Conservation (phyloP, 2,113 vertebrate genomes). For the Rhabdomys dilectus region DNA sequence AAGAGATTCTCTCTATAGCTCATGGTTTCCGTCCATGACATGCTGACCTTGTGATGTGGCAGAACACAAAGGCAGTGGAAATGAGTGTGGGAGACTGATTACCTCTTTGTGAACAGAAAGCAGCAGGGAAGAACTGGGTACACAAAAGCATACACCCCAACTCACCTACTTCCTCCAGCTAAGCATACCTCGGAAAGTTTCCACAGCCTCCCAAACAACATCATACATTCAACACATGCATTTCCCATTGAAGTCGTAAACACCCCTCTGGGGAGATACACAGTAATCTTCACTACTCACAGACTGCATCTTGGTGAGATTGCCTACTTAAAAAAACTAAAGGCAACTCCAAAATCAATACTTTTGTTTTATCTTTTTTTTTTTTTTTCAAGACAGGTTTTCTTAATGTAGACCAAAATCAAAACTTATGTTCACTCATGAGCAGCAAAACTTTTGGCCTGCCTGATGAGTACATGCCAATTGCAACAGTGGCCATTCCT, state of each 20-base stretch:
- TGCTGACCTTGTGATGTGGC: background rate
- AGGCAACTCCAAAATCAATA: background rate
- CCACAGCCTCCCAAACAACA: background rate
- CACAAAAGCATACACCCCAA: background rate
- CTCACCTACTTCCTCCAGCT: background rate
- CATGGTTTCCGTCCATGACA: background rate
- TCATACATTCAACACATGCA: background rate
- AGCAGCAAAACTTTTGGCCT: background rate
- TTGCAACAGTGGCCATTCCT: background rate
- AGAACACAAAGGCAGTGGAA: background rate
- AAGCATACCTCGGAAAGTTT: background rate
- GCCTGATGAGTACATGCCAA: background rate
- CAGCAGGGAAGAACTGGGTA: background rate
- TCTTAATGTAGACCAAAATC: background rate
- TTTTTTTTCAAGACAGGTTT: background rate
- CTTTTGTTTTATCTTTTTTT: too few relatives aligned
- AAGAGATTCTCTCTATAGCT: background rate
- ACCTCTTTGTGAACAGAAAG: background rate
- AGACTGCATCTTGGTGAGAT: background rate
- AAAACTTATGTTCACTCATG: background rate
- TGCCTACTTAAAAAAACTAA: background rate
- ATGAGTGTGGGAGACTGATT: background rate
- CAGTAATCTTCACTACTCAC: background rate
- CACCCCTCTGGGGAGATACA: background rate
- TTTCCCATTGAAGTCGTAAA: background rate